Conservation (phyloP, 2,888 invertebrate genomes). For the Iselma pallidipennis region DNA sequence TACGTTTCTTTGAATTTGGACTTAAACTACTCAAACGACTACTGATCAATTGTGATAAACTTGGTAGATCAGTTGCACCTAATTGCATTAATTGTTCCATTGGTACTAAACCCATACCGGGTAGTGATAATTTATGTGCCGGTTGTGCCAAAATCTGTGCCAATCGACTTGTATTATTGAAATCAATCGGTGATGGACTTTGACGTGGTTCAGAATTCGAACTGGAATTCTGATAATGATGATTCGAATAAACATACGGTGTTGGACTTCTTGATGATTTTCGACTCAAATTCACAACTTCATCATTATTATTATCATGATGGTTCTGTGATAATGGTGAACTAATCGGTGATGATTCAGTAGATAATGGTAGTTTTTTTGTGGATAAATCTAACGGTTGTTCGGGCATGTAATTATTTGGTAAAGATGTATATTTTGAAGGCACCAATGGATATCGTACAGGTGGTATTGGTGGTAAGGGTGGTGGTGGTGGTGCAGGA, state of each 20-base stretch:
- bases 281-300: slow-evolving; percentile 79
- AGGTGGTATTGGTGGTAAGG: neutral
- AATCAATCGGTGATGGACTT: slow-evolving; percentile 55
- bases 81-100: slow-evolving; percentile 69
- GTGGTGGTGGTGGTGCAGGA: slow-evolving; percentile 34
- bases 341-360: slow-evolving; percentile 63
- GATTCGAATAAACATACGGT: slow-evolving; percentile 43
- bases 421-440: slow-evolving; percentile 6
- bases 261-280: slow-evolving; percentile 69
- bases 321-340: slow-evolving; percentile 67
- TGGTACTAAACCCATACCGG: slow-evolving; percentile 61
- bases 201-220: slow-evolving; percentile 57
- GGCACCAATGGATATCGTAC: slow-evolving; percentile 23
- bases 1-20: slow-evolving; percentile 68
- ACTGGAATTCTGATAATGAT: slow-evolving; percentile 61
- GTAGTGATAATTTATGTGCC: slow-evolving; percentile 48
- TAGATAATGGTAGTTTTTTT: slow-evolving; percentile 67
- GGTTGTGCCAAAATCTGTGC: slow-evolving; percentile 59
- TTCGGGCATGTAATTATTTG: slow-evolving; percentile 58
- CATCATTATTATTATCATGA: slow-evolving; percentile 66
- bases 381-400: slow-evolving; percentile 91
- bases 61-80: slow-evolving; percentile 62
- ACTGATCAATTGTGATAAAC: slow-evolving; percentile 62
- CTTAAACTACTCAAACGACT: slow-evolving; percentile 62
- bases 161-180: slow-evolving; percentile 54